Base-by-base conservation (phyloP, 2,888 invertebrate genomes). In the Trilocha varians region DNA sequence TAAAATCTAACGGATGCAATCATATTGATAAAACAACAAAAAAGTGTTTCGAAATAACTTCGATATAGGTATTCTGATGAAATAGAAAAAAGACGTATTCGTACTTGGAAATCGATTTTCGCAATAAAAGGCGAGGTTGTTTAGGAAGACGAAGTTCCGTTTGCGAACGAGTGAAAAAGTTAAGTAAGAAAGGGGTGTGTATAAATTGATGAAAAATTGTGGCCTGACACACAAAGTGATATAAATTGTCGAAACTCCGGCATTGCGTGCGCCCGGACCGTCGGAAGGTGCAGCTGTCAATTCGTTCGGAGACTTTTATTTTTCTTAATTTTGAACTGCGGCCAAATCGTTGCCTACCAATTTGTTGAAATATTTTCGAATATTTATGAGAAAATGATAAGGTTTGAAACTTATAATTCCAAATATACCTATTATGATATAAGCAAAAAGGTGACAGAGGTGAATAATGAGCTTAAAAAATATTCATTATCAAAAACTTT, bases 161-260 rank as follows among this genome's bases (percentile, higher is more conserved):
- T 25, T 11, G 25, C 25, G 25, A 25, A 25, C 25, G 25, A 25
- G 25, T 25, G 25, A 25, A 25, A 25, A 25, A 25, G 25, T 25
- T 25, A 37, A 13, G 34, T 17, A n/a, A 18, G 11, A 38, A 13
- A 32, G 32, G 25, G 32, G 53, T 54, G 52, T 49, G 45, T 54
- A 61, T 61, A 64, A 61, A 65, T 61, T 59, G 50, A 46, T 39
- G 46, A 39, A 39, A 41, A 32, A 32, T 34, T n/a, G 32, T 11
- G 17, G 5, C 48, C 59, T 72, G 67, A 67, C 65, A 67, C 54
- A 59, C 62, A 67, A 67, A 74, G 69, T 73, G 66, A 70, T 69
- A 74, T 72, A 73, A 74, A 75, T 73, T 65, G 73, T 64, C 51
- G 53, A 53, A 59, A 59, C 60, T 50, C 25, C 50, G 56, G 53